Evolutionary conservation across 2,797 vertebrate genomes (phyloP).

Genomic region (Eupleurogrammus muticus): DNA sequence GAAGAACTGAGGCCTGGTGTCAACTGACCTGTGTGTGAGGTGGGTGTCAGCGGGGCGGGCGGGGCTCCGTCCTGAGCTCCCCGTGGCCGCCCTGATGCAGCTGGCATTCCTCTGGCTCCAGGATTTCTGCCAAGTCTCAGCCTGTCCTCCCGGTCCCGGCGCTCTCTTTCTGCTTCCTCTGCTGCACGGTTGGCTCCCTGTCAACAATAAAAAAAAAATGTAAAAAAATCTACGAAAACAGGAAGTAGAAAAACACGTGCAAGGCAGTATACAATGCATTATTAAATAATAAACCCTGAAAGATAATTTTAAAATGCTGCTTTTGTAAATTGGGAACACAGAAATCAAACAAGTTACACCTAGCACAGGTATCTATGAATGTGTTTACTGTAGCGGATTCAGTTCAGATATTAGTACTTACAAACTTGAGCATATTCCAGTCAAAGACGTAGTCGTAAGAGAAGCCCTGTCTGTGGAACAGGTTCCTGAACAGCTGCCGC

Average conservation of each 20-base stretch:
- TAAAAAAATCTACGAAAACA: not conserved
- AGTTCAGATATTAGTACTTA: constrained; percentile 79
- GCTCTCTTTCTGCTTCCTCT: constrained; percentile 92
- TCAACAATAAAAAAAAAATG: not conserved
- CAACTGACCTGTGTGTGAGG: constrained; percentile 87
- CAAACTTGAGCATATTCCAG: constrained; percentile 99
- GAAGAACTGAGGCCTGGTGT: not conserved
- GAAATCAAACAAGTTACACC: not conserved
- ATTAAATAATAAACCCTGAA: too few species aligned
- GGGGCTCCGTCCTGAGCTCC: constrained; percentile 89
- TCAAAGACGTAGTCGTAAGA: constrained; percentile 98
- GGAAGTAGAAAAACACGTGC: not conserved
- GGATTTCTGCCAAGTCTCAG: constrained; percentile 91
- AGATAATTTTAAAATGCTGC: not conserved
- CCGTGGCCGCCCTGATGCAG: constrained; percentile 91
- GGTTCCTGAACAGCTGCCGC: constrained; percentile 94
- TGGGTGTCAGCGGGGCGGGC: constrained; percentile 91
- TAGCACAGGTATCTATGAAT: constrained; percentile 1
- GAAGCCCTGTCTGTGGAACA: constrained; percentile 96
- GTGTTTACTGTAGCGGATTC: not conserved
- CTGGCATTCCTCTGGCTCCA: constrained; percentile 89
- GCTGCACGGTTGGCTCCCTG: constrained; percentile 93
- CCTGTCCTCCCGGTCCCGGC: constrained; percentile 92
- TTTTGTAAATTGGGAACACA: constrained; percentile 2
- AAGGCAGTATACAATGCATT: not conserved